These are phyloP conservation scores for Parotocinclus haroldoi DNA, from an alignment of 2,797 vertebrate species.

Conservation along the genomic window DNA sequence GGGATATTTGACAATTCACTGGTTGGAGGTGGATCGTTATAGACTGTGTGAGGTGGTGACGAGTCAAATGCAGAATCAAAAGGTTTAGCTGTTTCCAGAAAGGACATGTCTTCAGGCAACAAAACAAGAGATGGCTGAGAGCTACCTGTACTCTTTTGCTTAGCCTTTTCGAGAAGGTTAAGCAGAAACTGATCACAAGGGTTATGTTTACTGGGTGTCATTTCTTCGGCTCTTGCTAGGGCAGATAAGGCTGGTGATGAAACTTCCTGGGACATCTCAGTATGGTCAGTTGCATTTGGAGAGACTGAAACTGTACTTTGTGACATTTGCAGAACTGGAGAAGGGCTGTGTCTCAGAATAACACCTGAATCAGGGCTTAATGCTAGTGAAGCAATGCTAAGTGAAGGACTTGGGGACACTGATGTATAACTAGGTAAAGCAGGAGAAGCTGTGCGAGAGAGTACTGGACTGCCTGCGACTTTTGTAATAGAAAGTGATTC, in stretches of 20 bases:
- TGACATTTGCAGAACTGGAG: not conserved
- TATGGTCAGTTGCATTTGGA: not conserved
- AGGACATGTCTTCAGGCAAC: constrained; percentile 4
- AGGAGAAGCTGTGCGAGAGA: constrained; percentile 10
- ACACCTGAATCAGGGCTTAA: constrained; percentile 24
- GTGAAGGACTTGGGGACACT: not conserved
- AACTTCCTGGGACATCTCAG: not conserved
- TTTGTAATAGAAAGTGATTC: not conserved
- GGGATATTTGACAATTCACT: not conserved
- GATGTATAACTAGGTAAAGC: constrained; percentile 13
- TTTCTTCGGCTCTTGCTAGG: constrained; percentile 64
- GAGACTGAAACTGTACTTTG: not conserved
- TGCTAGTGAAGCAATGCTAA: not conserved
- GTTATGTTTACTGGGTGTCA: constrained; percentile 47
- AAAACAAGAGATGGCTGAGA: not conserved
- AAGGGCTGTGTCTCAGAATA: not conserved
- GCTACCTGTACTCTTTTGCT: constrained; percentile 53
- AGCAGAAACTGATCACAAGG: constrained; percentile 61
- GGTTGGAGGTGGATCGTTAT: too few species aligned
- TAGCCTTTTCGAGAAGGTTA: constrained; percentile 64
- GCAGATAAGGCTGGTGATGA: constrained; percentile 46
- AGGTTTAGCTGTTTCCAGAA: not conserved
- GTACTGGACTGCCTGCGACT: constrained; percentile 26
- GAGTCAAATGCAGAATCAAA: not conserved
- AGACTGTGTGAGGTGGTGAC: not conserved